Conservation (phyloP, 1,140 invertebrate species). For the Lethrus apterus region DNA sequence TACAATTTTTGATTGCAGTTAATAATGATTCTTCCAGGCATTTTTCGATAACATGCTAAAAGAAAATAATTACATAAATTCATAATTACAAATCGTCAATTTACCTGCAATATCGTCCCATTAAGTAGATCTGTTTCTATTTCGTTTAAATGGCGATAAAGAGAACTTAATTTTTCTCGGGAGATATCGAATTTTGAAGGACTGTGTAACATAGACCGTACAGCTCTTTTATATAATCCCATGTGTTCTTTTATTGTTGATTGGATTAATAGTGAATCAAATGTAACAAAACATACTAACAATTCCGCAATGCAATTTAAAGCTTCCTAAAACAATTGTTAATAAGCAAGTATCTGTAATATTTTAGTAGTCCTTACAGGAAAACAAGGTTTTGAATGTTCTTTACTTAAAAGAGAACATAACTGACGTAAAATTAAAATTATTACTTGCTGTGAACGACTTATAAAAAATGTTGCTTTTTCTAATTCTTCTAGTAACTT, state of each 20-base stretch:
- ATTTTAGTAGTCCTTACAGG: conserved; percentile 43
- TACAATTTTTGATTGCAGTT: conserved; percentile 53
- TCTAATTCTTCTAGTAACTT: conserved; percentile 51
- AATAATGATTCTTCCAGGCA: conserved; percentile 54
- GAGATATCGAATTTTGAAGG: conserved; percentile 53
- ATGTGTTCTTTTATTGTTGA: conserved; percentile 59
- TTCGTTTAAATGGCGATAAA: conserved; percentile 59
- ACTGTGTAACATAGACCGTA: conserved; percentile 61
- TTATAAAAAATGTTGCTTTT: conserved; percentile 57
- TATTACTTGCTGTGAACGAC: conserved; percentile 57
- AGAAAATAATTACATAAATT: conserved; percentile 36
- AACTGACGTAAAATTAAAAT: conserved; percentile 60
- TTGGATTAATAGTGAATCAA: conserved; percentile 65
- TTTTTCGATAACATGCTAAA: conserved; percentile 50
- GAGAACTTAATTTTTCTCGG: conserved; percentile 49
- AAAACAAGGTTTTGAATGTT: conserved; percentile 41
- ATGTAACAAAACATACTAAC: conserved; percentile 58
- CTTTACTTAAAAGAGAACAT: conserved; percentile 49
- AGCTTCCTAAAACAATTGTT: conserved; percentile 42
- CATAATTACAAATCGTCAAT: conserved; percentile 26
- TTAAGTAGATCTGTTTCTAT: conserved; percentile 56
- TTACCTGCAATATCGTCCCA: conserved; percentile 58
- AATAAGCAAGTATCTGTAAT: conserved; percentile 25
- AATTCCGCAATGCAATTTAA: conserved; percentile 60
- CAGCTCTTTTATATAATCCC: conserved; percentile 60